A percentile compares a stretch with the other conserved stretches of the same genome.
Evolutionary conservation across 2,888 invertebrate species (phyloP).

Genomic region (Patella caerulea): DNA sequence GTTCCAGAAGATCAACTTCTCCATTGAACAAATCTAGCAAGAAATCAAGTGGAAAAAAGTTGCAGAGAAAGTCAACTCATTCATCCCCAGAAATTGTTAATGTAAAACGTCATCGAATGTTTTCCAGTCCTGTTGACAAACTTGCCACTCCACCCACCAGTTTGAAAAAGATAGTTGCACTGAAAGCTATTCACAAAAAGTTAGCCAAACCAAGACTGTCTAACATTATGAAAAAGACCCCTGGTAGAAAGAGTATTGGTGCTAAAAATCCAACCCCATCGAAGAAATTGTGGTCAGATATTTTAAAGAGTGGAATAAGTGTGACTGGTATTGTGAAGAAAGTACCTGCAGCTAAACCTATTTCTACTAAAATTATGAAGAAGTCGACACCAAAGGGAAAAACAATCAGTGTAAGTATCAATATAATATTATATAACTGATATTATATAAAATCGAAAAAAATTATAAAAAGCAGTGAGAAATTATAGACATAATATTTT

Average conservation of each 20-base stretch:
- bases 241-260: background rate
- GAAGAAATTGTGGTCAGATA: slow-evolving; percentile 56
- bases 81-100: no score
- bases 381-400: slow-evolving; percentile 15
- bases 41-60: no score
- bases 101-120: background rate
- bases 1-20: slow-evolving; percentile 10
- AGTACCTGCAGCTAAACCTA: slow-evolving; percentile 33
- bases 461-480: no score
- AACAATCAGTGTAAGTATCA: no score
- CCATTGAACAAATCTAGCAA: no score
- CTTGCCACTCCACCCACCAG: slow-evolving; percentile 43
- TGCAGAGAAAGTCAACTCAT: no score
- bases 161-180: slow-evolving; percentile 56
- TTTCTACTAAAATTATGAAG: slow-evolving; percentile 18
- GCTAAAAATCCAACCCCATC: slow-evolving; percentile 1
- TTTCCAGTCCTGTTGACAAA: slow-evolving; percentile 35
- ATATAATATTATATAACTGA: no score
- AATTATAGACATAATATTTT: no score
- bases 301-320: slow-evolving; percentile 53
- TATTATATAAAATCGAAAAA: no score
- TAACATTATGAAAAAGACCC: slow-evolving; percentile 17
- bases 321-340: slow-evolving; percentile 36
- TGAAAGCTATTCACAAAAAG: slow-evolving; percentile 65
- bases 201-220: slow-evolving; percentile 59